phyloP scores from a whole-genome alignment of 2,113 vertebrate genomes.

The Tragelaphus imberbis region DNA sequence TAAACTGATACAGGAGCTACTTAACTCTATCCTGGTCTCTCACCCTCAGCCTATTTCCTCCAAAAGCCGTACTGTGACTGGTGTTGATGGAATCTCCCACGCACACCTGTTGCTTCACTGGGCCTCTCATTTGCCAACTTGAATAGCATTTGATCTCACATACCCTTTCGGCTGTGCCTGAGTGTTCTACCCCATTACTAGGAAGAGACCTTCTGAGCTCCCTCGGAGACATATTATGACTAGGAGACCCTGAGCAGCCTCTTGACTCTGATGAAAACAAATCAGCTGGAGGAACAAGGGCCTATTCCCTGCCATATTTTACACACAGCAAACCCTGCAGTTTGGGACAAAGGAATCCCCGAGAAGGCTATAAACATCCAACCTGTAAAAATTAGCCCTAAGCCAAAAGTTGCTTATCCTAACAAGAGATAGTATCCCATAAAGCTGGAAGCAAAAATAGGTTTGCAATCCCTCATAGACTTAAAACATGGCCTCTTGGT shows the following conservation, averaged over 20 bases:
- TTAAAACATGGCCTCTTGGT: neutral
- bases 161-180: neutral
- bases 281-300: neutral
- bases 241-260: neutral
- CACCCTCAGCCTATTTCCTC: neutral
- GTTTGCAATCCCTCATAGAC: neutral
- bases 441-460: neutral
- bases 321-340: neutral
- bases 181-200: neutral
- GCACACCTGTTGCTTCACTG: neutral
- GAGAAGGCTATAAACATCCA: neutral
- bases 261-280: neutral
- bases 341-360: neutral
- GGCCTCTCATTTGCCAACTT: neutral
- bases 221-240: neutral
- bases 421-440: neutral
- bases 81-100: neutral
- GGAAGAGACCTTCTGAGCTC: neutral
- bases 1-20: neutral
- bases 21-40: neutral
- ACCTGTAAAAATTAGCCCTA: neutral
- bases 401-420: neutral
- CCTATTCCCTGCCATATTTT: neutral
- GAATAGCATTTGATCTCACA: neutral
- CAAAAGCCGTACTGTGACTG: neutral